Conservation (phyloP, 92 coral and sea anemone genomes). For the Epizoanthus ramosus region DNA sequence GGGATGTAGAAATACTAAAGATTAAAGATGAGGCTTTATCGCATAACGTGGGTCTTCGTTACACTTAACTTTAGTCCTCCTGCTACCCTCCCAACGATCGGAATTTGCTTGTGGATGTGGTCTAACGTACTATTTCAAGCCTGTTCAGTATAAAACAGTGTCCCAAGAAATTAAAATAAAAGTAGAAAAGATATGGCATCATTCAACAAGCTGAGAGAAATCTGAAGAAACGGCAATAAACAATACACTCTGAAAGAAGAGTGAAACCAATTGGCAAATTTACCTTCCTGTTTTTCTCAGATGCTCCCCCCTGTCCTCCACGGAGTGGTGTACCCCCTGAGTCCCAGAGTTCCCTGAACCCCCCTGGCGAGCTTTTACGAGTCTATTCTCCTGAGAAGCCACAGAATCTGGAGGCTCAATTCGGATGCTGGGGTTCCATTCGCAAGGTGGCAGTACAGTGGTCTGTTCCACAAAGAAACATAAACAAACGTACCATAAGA, state of each 20-base stretch:
- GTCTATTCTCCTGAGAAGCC: conserved; percentile 83
- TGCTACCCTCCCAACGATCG: too few relatives aligned
- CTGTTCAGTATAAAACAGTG: too few relatives aligned
- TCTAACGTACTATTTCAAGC: too few relatives aligned
- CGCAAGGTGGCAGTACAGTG: conserved; percentile 91
- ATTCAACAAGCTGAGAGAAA: too few relatives aligned
- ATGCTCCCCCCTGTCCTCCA: conserved; percentile 16
- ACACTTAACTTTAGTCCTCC: too few relatives aligned
- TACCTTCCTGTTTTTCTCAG: conserved; percentile 39
- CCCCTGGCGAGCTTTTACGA: conserved; percentile 3
- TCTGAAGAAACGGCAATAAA: too few relatives aligned
- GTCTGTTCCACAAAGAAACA: conserved; percentile 45
- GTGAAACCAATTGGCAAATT: neutral
- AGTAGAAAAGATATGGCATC: too few relatives aligned
- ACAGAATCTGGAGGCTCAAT: conserved; percentile 89
- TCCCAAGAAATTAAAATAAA: too few relatives aligned
- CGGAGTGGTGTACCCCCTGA: neutral
- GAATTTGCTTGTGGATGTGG: too few relatives aligned
- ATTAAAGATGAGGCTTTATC: too few relatives aligned
- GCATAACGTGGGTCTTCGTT: too few relatives aligned
- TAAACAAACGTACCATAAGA: neutral
- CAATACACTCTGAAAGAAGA: neutral
- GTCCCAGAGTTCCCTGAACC: neutral
- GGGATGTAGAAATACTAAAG: too few relatives aligned
- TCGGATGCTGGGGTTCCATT: conserved; percentile 94